phyloP scores from a whole-genome alignment of 2,888 invertebrate genomes.

The Habroteleia sp. region DNA sequence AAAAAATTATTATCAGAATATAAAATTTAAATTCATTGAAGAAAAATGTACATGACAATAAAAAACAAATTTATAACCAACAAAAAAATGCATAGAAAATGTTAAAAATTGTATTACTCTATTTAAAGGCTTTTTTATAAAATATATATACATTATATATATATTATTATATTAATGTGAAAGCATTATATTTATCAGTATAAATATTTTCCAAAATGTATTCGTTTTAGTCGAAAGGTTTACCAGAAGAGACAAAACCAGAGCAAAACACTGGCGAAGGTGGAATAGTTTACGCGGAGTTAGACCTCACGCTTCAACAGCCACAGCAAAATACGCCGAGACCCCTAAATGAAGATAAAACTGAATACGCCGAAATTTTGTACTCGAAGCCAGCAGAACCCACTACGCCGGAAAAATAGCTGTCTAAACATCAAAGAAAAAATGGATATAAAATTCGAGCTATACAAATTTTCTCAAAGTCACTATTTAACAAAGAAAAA shows the following conservation, averaged over 20 bases:
- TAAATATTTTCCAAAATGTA: too few species aligned
- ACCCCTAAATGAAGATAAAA: conserved; percentile 84
- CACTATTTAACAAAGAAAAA: conserved; percentile 11
- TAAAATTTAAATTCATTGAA: too few species aligned
- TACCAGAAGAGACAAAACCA: conserved; percentile 62
- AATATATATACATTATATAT: too few species aligned
- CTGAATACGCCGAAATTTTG: conserved; percentile 91
- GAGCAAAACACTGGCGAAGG: conserved; percentile 69
- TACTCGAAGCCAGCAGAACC: conserved; percentile 84
- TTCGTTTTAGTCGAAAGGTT: conserved; percentile 40
- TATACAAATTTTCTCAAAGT: conserved; percentile 8
- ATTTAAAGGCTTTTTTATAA: too few species aligned
- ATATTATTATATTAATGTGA: too few species aligned
- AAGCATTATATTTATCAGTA: too few species aligned
- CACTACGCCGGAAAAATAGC: conserved; percentile 69
- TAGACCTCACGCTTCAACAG: conserved; percentile 76
- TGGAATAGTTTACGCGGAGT: conserved; percentile 78
- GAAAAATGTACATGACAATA: too few species aligned
- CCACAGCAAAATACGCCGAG: conserved; percentile 72
- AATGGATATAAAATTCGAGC: conserved; percentile 7
- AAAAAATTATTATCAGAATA: too few species aligned
- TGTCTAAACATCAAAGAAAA: conserved; percentile 22
- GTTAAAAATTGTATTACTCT: too few species aligned
- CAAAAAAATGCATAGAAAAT: too few species aligned
- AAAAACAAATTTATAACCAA: too few species aligned